Evolutionary conservation across 2,888 invertebrate species (phyloP).

Genomic region (Colostygia pectinataria): DNA sequence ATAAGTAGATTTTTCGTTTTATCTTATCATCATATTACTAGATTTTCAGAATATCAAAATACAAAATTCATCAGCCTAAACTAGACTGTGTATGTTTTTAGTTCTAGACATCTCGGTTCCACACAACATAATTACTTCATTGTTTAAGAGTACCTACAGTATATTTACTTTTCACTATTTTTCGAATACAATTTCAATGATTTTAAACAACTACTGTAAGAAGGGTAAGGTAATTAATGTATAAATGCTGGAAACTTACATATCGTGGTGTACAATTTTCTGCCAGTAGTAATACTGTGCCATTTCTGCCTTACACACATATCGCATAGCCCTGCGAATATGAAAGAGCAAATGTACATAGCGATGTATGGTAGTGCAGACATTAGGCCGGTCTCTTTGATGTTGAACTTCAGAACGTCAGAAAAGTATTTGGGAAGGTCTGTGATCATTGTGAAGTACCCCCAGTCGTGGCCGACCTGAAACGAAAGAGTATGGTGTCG

Average conservation of each 20-base stretch:
- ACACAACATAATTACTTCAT: no score
- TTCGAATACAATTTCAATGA: no score
- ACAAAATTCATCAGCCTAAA: no score
- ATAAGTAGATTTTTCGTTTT: no score
- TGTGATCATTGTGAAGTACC: conserved; percentile 87
- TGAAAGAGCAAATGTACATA: conserved; percentile 84
- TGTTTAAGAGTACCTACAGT: no score
- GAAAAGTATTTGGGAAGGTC: conserved; percentile 87
- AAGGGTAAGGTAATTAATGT: no score
- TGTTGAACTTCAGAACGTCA: conserved; percentile 85
- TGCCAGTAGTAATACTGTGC: conserved; percentile 81
- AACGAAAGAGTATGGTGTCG: conserved; percentile 15
- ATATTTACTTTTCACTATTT: no score
- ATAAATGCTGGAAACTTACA: conserved; percentile 67
- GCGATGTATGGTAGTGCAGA: conserved; percentile 86
- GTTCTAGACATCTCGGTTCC: no score
- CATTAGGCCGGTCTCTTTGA: conserved; percentile 84
- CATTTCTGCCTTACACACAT: conserved; percentile 82
- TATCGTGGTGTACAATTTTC: conserved; percentile 86
- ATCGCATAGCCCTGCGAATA: conserved; percentile 86
- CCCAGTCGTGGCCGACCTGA: conserved; percentile 86
- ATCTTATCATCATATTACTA: no score
- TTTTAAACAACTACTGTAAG: neutral
- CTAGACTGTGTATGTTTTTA: no score
- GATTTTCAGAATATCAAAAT: no score